These are phyloP conservation scores for Hipposideros armiger DNA, from an alignment of 2,113 vertebrate genomes.

Conservation along the genomic window DNA sequence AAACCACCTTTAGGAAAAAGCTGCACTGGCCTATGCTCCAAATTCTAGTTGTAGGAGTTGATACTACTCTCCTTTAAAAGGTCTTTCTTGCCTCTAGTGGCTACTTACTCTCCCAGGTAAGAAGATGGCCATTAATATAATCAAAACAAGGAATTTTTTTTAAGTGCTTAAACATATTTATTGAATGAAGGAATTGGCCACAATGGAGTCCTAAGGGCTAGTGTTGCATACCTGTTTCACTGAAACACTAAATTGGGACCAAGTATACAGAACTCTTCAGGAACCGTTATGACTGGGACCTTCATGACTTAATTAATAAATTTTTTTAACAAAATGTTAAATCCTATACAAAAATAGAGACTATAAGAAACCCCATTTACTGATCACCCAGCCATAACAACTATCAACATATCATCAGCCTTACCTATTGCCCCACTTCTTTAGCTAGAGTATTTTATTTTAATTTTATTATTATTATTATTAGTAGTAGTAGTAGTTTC, in stretches of 20 bases:
- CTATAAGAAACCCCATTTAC: not conserved
- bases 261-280: not conserved
- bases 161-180: not conserved
- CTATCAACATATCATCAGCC: not conserved
- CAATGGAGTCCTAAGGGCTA: not conserved
- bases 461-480: no score
- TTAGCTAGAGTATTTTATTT: not conserved
- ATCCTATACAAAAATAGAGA: not conserved
- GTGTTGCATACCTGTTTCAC: not conserved
- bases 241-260: not conserved
- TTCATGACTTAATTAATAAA: not conserved
- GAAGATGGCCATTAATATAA: constrained; percentile 19
- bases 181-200: not conserved
- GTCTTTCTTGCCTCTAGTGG: not conserved
- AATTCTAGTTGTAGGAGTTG: not conserved
- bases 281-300: not conserved
- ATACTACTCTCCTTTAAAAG: not conserved
- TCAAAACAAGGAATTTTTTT: constrained; percentile 17
- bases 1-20: not conserved
- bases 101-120: constrained; percentile 1
- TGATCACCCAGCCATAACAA: not conserved
- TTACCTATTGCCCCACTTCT: not conserved
- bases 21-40: not conserved
- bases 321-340: not conserved
- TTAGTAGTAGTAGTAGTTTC: no score